phyloP scores from a whole-genome alignment of 2,888 invertebrate species.

The Meandrusa payeni region DNA sequence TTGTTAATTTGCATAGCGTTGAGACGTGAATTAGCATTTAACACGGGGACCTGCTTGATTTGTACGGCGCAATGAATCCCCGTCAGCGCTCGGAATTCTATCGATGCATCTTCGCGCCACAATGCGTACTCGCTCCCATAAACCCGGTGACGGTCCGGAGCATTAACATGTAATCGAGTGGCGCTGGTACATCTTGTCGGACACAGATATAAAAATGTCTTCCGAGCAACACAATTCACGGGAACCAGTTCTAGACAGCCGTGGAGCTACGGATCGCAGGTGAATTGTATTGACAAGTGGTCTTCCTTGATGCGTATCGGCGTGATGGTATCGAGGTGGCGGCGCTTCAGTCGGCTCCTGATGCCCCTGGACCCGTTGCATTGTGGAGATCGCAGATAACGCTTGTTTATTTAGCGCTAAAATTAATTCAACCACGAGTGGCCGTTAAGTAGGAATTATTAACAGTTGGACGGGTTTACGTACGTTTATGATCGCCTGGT shows the following conservation, averaged over 20 bases:
- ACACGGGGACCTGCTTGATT: slow-evolving; percentile 45
- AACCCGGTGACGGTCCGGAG: slow-evolving; percentile 40
- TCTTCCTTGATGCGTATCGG: slow-evolving; percentile 79
- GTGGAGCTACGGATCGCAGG: slow-evolving; percentile 64
- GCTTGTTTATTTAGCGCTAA: slow-evolving; percentile 76
- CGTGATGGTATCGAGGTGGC: slow-evolving; percentile 73
- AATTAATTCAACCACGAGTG: slow-evolving; percentile 69
- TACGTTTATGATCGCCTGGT: slow-evolving; percentile 57
- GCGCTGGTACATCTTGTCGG: slow-evolving; percentile 50
- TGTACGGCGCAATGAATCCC: slow-evolving; percentile 26
- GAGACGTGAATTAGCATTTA: slow-evolving; percentile 68
- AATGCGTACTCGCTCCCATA: slow-evolving; percentile 35
- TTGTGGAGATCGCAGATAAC: slow-evolving; percentile 74
- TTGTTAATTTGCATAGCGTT: slow-evolving; percentile 64
- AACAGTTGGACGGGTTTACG: slow-evolving; percentile 64
- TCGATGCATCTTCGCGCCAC: slow-evolving; percentile 32
- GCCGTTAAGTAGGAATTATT: slow-evolving; percentile 71
- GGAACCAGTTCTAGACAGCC: slow-evolving; percentile 63
- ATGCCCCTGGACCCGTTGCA: slow-evolving; percentile 64
- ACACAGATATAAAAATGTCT: slow-evolving; percentile 72
- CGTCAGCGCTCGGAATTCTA: slow-evolving; percentile 52
- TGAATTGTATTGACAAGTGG: slow-evolving; percentile 80
- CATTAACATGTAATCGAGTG: slow-evolving; percentile 62
- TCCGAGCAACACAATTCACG: slow-evolving; percentile 68
- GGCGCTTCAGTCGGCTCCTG: slow-evolving; percentile 75